These are phyloP conservation scores for Ancistrus triradiatus DNA, from an alignment of 2,113 vertebrate species.

Conservation along the genomic window DNA sequence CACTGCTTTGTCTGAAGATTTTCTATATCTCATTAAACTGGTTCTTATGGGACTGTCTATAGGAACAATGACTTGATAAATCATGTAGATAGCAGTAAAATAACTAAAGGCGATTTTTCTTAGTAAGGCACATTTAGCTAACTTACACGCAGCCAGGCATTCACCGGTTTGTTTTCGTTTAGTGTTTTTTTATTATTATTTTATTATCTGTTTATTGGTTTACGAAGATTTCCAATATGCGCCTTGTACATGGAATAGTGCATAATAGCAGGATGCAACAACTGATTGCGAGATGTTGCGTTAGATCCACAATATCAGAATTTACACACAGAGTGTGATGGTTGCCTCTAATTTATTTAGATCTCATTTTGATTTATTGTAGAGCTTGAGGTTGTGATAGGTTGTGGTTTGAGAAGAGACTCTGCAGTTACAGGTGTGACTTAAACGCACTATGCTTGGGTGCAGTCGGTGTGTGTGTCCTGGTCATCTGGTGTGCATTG, in stretches of 20 bases:
- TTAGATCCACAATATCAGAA: background rate
- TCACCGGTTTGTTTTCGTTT: background rate
- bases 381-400: no score
- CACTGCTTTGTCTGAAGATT: background rate
- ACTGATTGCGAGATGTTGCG: background rate
- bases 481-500: no score
- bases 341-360: constrained; percentile 6
- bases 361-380: no score
- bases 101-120: no score
- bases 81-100: no score
- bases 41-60: no score
- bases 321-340: background rate
- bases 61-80: background rate
- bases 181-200: background rate
- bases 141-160: no score
- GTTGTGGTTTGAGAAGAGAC: no score
- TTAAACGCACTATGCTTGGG: background rate
- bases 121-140: no score
- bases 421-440: constrained; percentile 23
- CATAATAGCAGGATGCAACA: background rate
- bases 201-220: no score
- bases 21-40: background rate
- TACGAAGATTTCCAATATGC: background rate
- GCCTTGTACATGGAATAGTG: background rate
- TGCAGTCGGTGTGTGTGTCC: no score